Conservation (phyloP, 2,797 vertebrate genomes). For the Podargus strigoides region DNA sequence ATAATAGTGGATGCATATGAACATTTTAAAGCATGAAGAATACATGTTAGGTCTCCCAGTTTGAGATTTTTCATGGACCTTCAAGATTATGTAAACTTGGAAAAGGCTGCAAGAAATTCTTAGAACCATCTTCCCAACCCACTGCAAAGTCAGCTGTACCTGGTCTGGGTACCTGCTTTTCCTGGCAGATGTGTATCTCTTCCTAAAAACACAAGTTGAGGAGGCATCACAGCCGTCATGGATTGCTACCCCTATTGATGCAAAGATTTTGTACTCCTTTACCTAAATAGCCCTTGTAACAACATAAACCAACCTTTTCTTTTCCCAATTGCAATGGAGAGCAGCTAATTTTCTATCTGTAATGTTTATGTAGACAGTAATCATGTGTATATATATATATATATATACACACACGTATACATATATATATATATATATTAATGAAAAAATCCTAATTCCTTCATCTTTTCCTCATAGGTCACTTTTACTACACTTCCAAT, state of each 20-base stretch:
- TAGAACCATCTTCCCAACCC: neutral
- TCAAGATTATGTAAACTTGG: neutral
- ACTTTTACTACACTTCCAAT: neutral
- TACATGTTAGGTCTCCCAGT: neutral
- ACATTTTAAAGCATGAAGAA: neutral
- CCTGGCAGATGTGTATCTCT: neutral
- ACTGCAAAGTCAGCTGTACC: neutral
- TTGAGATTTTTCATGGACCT: neutral
- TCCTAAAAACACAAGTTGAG: neutral
- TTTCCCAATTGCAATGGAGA: neutral
- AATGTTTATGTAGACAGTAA: neutral
- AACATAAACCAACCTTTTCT: neutral
- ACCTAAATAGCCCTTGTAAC: neutral
- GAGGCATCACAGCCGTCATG: neutral
- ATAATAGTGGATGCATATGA: neutral
- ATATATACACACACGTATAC: no score
- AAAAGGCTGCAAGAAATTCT: neutral
- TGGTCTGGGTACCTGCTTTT: neutral
- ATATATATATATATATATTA: no score
- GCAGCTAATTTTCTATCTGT: neutral
- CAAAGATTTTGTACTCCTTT: neutral
- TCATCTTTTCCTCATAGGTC: neutral
- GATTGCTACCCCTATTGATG: neutral
- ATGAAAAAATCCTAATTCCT: neutral
- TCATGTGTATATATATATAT: no score